These are phyloP conservation scores for Acleris literana DNA, from an alignment of 2,888 invertebrate species.

Conservation along the genomic window DNA sequence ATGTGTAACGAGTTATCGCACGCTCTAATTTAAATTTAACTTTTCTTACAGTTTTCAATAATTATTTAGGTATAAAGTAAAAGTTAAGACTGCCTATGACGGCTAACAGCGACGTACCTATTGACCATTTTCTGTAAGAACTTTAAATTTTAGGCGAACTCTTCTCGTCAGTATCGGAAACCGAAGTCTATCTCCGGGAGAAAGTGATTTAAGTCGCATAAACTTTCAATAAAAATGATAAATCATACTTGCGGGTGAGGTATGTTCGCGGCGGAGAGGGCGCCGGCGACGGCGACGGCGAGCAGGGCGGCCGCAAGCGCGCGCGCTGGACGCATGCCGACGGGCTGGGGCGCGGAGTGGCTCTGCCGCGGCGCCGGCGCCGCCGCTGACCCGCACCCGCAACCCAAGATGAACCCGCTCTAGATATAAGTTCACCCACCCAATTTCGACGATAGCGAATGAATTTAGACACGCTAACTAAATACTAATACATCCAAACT, in stretches of 20 bases:
- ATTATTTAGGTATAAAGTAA: no score
- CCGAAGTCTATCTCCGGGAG: no score
- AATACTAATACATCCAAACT: slow-evolving; percentile 50
- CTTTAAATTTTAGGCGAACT: no score
- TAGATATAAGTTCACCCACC: slow-evolving; percentile 80
- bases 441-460: slow-evolving; percentile 73
- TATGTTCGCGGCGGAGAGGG: slow-evolving; percentile 30
- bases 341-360: slow-evolving; percentile 60
- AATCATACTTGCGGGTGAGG: slow-evolving; percentile 29
- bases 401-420: slow-evolving; percentile 69
- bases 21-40: no score
- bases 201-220: no score
- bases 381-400: slow-evolving; percentile 43
- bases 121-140: no score
- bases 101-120: no score
- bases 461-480: slow-evolving; percentile 53
- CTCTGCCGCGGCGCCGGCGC: slow-evolving; percentile 53
- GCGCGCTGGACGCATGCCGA: slow-evolving; percentile 64
- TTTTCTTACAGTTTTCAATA: no score
- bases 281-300: slow-evolving; percentile 22
- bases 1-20: no score
- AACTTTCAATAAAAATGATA: not conserved
- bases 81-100: no score
- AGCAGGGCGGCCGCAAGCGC: slow-evolving; percentile 28
- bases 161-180: no score